Evolutionary conservation across 2,797 vertebrate species (phyloP).

Genomic region (Gobio occitaniae): DNA sequence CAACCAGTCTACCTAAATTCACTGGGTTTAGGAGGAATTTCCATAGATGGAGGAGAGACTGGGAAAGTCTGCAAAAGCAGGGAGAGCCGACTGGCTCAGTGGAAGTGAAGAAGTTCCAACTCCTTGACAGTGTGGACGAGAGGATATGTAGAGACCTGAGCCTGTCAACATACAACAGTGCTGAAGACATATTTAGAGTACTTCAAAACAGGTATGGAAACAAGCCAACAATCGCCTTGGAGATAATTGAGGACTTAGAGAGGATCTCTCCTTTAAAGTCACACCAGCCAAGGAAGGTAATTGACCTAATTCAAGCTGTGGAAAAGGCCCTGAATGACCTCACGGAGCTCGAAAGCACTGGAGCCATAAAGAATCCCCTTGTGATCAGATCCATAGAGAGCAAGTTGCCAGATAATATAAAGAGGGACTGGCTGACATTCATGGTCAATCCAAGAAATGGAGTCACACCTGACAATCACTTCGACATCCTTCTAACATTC

Average conservation of each 20-base stretch:
- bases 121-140: constrained; percentile 18
- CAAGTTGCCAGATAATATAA: no score
- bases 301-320: no score
- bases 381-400: no score
- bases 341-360: no score
- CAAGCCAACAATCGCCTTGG: not conserved
- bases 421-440: no score
- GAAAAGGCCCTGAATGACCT: no score
- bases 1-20: not conserved
- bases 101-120: constrained; percentile 14
- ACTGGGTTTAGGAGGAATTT: not conserved
- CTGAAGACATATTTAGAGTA: constrained; percentile 8
- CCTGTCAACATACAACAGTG: constrained; percentile 23
- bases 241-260: constrained; percentile 45
- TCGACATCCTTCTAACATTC: no score
- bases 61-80: not conserved
- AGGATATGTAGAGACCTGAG: constrained; percentile 14
- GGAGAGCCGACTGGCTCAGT: not conserved
- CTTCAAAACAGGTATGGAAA: constrained; percentile 38
- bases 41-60: not conserved
- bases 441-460: no score
- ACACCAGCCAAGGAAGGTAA: no score
- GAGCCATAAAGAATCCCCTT: no score
- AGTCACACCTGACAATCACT: no score
- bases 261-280: no score